These are phyloP conservation scores for Palythoa grandis DNA, from an alignment of 92 coral and sea anemone genomes.

Conservation along the genomic window DNA sequence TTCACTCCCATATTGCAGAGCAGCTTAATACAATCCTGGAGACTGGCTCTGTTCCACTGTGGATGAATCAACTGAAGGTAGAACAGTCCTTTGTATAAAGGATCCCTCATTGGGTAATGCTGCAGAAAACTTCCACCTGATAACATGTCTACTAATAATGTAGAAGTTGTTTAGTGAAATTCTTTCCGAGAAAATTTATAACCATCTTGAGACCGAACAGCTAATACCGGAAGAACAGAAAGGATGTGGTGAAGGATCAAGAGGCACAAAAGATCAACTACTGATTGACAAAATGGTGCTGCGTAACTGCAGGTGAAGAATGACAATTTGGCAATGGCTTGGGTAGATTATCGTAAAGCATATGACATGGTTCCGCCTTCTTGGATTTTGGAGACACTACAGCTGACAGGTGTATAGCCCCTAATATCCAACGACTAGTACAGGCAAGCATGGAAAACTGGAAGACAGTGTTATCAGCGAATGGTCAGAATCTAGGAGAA, in stretches of 20 bases:
- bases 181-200: conserved; percentile 33
- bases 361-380: conserved; percentile 57
- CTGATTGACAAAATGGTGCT: conserved; percentile 53
- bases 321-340: conserved; percentile 51
- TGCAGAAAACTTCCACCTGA: conserved; percentile 41
- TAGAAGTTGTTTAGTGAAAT: conserved; percentile 50
- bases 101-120: conserved; percentile 37
- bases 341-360: conserved; percentile 54
- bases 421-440: conserved; percentile 20
- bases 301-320: conserved; percentile 33
- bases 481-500: conserved; percentile 13
- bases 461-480: conserved; percentile 40
- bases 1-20: conserved; percentile 30
- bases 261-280: conserved; percentile 59
- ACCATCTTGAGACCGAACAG: conserved; percentile 44
- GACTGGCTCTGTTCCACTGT: conserved; percentile 22
- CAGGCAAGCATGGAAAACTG: conserved; percentile 47
- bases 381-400: conserved; percentile 45
- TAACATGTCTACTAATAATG: conserved; percentile 56
- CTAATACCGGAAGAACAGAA: conserved; percentile 52
- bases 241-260: conserved; percentile 23
- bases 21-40: conserved; percentile 34
- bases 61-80: conserved; percentile 55
- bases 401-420: conserved; percentile 29
- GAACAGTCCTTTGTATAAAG: conserved; percentile 45